A percentile compares a stretch with the other conserved stretches of the same genome.
Evolutionary conservation across 2,113 vertebrate genomes (phyloP).

Genomic region (Otis tarda): DNA sequence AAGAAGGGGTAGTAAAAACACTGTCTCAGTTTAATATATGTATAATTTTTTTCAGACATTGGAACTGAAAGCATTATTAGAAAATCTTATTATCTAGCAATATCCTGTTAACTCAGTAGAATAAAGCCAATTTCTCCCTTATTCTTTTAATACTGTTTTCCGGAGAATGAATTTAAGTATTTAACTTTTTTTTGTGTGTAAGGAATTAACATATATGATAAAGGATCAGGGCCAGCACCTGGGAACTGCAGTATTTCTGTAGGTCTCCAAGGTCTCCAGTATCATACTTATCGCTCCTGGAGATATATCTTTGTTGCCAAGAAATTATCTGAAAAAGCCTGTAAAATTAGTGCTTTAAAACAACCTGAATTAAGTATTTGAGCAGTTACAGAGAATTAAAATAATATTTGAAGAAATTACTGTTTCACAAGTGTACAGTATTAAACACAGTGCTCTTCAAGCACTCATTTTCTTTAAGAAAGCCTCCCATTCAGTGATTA

Average conservation of each 20-base stretch:
- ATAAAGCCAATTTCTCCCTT: background rate
- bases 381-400: background rate
- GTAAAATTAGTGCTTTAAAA: background rate
- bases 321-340: background rate
- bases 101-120: background rate
- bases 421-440: background rate
- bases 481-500: background rate
- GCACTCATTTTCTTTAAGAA: background rate
- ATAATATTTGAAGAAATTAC: background rate
- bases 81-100: background rate
- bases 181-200: background rate
- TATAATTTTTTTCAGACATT: background rate
- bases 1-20: background rate
- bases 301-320: background rate
- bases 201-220: conserved; percentile 22
- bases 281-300: background rate
- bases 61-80: background rate
- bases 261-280: background rate
- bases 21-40: background rate
- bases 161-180: conserved; percentile 12
- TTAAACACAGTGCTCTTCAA: background rate
- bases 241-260: background rate
- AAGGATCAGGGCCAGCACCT: background rate
- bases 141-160: conserved; percentile 28
- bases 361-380: background rate